Evolutionary conservation across 2,888 invertebrate species (phyloP).

Genomic region (Epiblema foenella): DNA sequence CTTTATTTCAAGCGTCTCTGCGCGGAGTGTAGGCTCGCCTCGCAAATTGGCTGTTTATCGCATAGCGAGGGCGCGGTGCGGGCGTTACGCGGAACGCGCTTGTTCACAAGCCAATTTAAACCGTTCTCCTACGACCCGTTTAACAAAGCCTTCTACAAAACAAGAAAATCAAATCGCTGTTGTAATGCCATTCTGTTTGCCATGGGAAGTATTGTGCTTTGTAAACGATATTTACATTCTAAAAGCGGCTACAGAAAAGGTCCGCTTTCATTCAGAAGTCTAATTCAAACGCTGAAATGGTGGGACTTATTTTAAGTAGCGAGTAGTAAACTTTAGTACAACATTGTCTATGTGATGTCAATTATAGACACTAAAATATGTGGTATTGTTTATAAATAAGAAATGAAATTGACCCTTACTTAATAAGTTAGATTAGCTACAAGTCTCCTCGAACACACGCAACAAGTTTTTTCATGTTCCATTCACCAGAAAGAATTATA

Average conservation of each 20-base stretch:
- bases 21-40: slow-evolving; percentile 59
- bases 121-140: slow-evolving; percentile 58
- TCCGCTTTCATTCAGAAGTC: slow-evolving; percentile 46
- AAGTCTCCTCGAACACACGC: too few relatives aligned
- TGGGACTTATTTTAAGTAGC: not conserved
- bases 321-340: not conserved
- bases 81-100: slow-evolving; percentile 61
- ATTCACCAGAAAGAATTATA: too few relatives aligned
- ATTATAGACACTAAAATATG: too few relatives aligned
- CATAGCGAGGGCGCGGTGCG: slow-evolving; percentile 56
- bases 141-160: slow-evolving; percentile 67
- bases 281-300: slow-evolving; percentile 10
- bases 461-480: too few relatives aligned
- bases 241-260: slow-evolving; percentile 51
- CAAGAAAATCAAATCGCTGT: slow-evolving; percentile 70
- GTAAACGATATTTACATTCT: slow-evolving; percentile 56
- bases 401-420: too few relatives aligned
- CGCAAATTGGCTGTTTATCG: slow-evolving; percentile 74
- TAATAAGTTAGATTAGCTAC: too few relatives aligned
- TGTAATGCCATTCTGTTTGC: slow-evolving; percentile 52
- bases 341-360: too few relatives aligned
- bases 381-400: too few relatives aligned
- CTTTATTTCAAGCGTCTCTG: slow-evolving; percentile 64
- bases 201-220: slow-evolving; percentile 55
- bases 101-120: slow-evolving; percentile 73